phyloP scores from a whole-genome alignment of 37 sponge, comb jelly and placozoan species.

The Lycopodina hypogea region DNA sequence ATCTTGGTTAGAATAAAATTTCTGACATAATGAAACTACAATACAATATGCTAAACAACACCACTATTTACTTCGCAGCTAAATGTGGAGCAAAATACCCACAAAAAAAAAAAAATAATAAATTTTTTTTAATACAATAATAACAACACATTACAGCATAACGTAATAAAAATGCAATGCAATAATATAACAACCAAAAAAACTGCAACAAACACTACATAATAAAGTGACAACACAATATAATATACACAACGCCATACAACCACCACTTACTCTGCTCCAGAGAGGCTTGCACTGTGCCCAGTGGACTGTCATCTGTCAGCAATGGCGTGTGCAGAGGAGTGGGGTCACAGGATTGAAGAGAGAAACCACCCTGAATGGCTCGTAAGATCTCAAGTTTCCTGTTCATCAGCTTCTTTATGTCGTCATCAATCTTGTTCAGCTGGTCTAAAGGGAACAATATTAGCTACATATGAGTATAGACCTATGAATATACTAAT shows the following conservation, averaged over 20 bases:
- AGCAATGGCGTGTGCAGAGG: background rate
- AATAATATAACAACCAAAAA: no score
- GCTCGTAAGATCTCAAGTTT: conserved; percentile 47
- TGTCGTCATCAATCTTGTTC: conserved; percentile 68
- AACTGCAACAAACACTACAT: no score
- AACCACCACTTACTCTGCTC: conserved; percentile 22
- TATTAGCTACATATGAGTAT: background rate
- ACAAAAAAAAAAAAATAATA: no score
- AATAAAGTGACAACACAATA: no score
- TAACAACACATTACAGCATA: no score
- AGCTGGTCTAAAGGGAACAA: conserved; percentile 45
- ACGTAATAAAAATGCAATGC: no score
- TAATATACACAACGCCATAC: background rate
- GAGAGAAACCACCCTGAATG: conserved; percentile 24
- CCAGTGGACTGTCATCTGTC: background rate
- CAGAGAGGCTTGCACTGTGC: conserved; percentile 6
- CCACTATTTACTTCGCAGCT: no score
- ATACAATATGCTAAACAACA: no score
- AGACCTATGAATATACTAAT: no score
- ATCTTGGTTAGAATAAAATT: background rate
- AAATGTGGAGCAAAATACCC: no score
- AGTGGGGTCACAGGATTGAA: background rate
- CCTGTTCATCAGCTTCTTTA: conserved; percentile 48
- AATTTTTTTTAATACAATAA: no score
- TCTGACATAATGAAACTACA: background rate